Base-by-base conservation (phyloP, 1,140 invertebrate species). In the Augochlora pura region DNA sequence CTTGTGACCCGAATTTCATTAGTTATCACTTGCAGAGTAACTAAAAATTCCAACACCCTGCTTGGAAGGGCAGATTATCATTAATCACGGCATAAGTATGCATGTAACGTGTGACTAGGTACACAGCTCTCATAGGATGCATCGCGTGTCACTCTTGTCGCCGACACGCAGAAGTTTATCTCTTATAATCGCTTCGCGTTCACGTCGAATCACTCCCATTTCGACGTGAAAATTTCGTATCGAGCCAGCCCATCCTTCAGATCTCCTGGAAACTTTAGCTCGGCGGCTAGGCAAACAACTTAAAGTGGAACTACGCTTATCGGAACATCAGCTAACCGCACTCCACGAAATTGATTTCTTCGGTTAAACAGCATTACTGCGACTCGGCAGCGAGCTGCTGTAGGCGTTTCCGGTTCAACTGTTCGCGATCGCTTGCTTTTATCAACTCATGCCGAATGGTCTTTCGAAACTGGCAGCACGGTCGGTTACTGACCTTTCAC, bases 261-360 rank as follows among this genome's bases (percentile, higher is more conserved):
- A 18, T 1, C n/a, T 8, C 25, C 57, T 14, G 25, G 25, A 5
- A 21, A 25, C 4, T 42, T 54, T 32, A 16, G 14, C 21, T 10
- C 52, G 21, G 7, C 10, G 16, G 39, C 21, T 52, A 54, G 32
- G 60, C 46, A 59, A 78, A 78, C 68, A 78, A 42, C 23, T 78
- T 74, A 79, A 79, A 76, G 46, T 59, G 65, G 39, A 77, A 23
- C 16, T 23, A 23, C 46, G 10, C 64, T 80, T 76, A 69, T 69
- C 72, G 42, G 75, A 76, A 57, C 46, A 52, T 75, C 64, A 39
- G 42, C n/a, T 46, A 3, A 14, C 12, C 57, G 66, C 73, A 67
- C 72, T 76, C 25, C 38, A 46, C 18, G 38, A 81, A 81, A 81
- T 81, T 81, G 78, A 80, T 76, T 69, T 76, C 46, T 21, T 65